phyloP scores from a whole-genome alignment of 2,888 invertebrate genomes.

The Ephialtes manifestator region DNA sequence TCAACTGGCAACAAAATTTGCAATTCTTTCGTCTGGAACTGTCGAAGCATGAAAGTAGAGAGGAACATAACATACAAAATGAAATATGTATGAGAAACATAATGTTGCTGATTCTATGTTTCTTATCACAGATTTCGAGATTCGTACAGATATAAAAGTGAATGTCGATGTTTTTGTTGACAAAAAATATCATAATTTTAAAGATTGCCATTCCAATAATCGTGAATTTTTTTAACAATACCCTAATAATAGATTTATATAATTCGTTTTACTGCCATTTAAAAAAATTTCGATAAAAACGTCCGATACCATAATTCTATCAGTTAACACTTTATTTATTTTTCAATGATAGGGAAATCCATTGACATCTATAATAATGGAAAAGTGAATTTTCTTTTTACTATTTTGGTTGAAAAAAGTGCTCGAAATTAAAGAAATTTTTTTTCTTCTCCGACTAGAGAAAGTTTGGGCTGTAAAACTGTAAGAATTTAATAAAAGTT shows the following conservation, averaged over 20 bases:
- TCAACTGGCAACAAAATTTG: constrained; percentile 32
- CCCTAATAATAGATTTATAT: too few species aligned
- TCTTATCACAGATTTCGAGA: not conserved
- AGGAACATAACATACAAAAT: constrained; percentile 5
- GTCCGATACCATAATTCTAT: too few species aligned
- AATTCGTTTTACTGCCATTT: too few species aligned
- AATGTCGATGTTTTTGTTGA: not conserved
- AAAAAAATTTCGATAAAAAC: too few species aligned
- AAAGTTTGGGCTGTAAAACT: not conserved
- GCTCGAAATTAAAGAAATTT: too few species aligned
- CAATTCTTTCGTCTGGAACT: not conserved
- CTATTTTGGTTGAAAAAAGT: too few species aligned
- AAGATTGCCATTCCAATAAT: not conserved
- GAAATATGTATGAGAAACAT: constrained; percentile 18
- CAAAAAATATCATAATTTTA: not conserved
- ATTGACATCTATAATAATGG: too few species aligned
- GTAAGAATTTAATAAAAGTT: not conserved
- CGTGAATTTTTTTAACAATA: too few species aligned
- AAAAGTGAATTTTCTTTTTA: too few species aligned
- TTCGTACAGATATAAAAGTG: not conserved
- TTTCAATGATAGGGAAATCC: too few species aligned
- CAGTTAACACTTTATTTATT: too few species aligned
- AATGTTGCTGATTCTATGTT: not conserved
- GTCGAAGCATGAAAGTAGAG: not conserved
- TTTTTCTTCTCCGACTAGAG: not conserved